Evolutionary conservation across 2,113 vertebrate genomes (phyloP), one percentile per base, ranked within the genome.

Genomic region (Peromyscus maniculatus): DNA sequence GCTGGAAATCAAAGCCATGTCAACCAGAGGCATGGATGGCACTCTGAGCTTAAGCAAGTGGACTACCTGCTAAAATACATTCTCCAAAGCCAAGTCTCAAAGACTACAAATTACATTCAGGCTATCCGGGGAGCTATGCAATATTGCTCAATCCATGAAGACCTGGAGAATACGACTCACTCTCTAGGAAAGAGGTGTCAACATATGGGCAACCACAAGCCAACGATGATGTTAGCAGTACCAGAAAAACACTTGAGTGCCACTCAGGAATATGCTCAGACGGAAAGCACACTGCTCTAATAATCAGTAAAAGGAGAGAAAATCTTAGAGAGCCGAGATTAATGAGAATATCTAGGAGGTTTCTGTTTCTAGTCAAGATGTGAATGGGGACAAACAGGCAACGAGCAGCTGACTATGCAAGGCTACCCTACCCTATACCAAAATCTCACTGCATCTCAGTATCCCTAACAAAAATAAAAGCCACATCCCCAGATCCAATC

Each of bases 71-170:
- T 79, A 84, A 93, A 93, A 89, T 43, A 88, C 91, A 67, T 86
- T 95, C 55, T 89, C 93, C 22, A 66, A 28, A 91, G 31, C 4
- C 84, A 96, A 96, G 72, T 24, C 86, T 93, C 49, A 87, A 55
- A 71, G n/a, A 87, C 36, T 43, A 52, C 26, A 82, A n/a, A 91
- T n/a, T 59, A 87, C 6, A 52, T 17, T 89, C 24, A 80, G n/a
- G 75, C 46, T 39, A 46, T 93, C 64, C 19, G 72, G 10, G 46
- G 78, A 17, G 62, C 31, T 77, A 31, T 87, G 12, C 43, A 71
- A 52, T 83, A 89, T n/a, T 36, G 59, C 22, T 49, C 78, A 77
- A 26, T 24, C 57, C 11, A 77, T 1, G 24, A 93, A 82, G 7
- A 82, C 33, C 10, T 15, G 46, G 64, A 89, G 93, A 95, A 93